These are phyloP conservation scores for Sardina pilchardus DNA, from an alignment of 2,113 vertebrate species.

Conservation along the genomic window DNA sequence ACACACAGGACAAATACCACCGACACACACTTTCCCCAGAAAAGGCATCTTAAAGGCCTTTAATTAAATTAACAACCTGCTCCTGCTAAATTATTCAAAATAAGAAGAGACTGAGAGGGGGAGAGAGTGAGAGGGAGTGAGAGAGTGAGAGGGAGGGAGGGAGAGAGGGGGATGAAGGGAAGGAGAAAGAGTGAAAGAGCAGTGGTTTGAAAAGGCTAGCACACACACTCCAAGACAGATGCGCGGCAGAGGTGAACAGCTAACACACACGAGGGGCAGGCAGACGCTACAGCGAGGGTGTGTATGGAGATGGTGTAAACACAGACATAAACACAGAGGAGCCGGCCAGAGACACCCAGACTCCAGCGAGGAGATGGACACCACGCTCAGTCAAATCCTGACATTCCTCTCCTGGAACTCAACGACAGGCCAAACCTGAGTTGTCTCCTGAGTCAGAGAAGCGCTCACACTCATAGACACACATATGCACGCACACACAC, in stretches of 20 bases:
- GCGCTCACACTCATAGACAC: not conserved
- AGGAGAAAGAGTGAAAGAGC: not conserved
- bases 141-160: not conserved
- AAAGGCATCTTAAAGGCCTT: not conserved
- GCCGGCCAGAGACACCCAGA: not conserved
- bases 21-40: not conserved
- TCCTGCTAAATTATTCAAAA: not conserved
- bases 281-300: not conserved
- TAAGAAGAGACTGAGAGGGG: not conserved
- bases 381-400: not conserved
- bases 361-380: not conserved
- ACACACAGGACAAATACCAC: not conserved
- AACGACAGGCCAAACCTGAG: not conserved
- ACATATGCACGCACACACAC: not conserved
- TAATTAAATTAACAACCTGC: constrained; percentile 11
- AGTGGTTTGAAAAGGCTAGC: not conserved
- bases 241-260: not conserved
- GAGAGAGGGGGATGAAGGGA: no score
- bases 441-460: not conserved
- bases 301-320: not conserved
- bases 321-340: not conserved
- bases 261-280: not conserved
- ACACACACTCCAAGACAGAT: no score
- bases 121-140: not conserved
- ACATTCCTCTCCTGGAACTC: not conserved